Base-by-base conservation (phyloP, 2,113 vertebrate genomes). In the Eulemur macaco region DNA sequence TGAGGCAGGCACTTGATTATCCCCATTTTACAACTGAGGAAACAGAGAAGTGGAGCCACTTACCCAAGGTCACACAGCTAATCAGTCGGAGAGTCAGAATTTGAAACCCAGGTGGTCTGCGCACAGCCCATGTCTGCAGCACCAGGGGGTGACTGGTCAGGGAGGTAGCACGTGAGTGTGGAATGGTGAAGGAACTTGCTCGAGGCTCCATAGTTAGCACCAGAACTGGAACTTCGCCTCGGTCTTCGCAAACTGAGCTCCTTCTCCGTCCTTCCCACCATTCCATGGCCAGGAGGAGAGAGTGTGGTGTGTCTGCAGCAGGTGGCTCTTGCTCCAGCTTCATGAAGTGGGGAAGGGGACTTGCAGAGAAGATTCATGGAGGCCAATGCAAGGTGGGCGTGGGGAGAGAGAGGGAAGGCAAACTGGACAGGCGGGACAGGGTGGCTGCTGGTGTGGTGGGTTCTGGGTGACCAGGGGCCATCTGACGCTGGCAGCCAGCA, bases 241-340 rank as follows among this genome's bases (percentile, higher is more conserved):
- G 14, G 29, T 60, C 34, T 73, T 42, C 52, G n/a, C 2, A 29
- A 31, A 8, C 21, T 8, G 25, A 29, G 18, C 14, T 54, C 23
- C 42, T 74, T 37, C 74, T 14, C 58, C 39, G 58, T 60, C 31
- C 73, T 64, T 60, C 90, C 58, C 14, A 13, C 8, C 42, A 11
- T 5, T 0, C 0, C 7, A 14, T 1, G 2, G 10, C 11, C 69
- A 64, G 39, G n/a, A 58, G 39, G 56, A 68, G 27, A 78, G 20
- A 9, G 31, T 0, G 0, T 0, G 27, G 5, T 20, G 0, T 29
- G 11, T 52, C 58, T 60, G 0, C 45, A n/a, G 31, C 20, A 21
- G n/a, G 29, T 5, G 6, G 45, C 60, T 56, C 63, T 85, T 14
- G 21, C 31, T 20, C 47, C 50, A 74, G 50, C 17, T 42, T 73